Percentiles rank a stretch among this genome's conserved stretches.
phyloP scores from a whole-genome alignment of 2,888 invertebrate species.

The Sycophila texana region DNA sequence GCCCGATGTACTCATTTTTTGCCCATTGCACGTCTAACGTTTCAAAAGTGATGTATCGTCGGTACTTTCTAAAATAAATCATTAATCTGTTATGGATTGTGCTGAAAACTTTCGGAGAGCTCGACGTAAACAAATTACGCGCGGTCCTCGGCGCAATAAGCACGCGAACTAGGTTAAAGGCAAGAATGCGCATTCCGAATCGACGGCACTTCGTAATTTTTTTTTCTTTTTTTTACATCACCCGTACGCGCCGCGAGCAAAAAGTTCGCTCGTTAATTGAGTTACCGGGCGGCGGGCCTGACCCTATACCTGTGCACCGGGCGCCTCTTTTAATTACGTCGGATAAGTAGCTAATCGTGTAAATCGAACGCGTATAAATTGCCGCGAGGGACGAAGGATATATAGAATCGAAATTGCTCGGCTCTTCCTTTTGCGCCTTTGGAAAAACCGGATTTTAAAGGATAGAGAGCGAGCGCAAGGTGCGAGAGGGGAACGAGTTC shows the following conservation, averaged over 20 bases:
- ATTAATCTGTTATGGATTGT: too few species aligned
- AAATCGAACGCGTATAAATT: slow-evolving; percentile 10
- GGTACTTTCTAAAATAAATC: too few species aligned
- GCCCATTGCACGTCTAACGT: too few species aligned
- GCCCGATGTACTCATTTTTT: too few species aligned
- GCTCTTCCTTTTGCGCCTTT: background rate
- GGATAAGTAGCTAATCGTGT: slow-evolving; percentile 44
- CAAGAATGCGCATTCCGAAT: slow-evolving; percentile 11
- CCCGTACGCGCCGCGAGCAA: background rate
- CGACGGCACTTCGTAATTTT: background rate
- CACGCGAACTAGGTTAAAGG: slow-evolving; percentile 31
- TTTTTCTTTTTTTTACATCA: slow-evolving; percentile 13
- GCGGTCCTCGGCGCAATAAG: background rate
- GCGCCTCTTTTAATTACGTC: slow-evolving; percentile 43
- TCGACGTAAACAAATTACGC: slow-evolving; percentile 38
- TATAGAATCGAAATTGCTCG: slow-evolving; percentile 4
- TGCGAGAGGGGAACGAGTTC: slow-evolving; percentile 19
- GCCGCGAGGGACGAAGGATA: slow-evolving; percentile 2
- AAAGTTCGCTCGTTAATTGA: slow-evolving; percentile 32
- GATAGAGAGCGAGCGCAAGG: slow-evolving; percentile 7
- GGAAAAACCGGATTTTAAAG: slow-evolving; percentile 26
- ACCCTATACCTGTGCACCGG: background rate
- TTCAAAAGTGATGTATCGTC: too few species aligned
- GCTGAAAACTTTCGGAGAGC: slow-evolving; percentile 9
- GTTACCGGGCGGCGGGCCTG: slow-evolving; percentile 6